phyloP scores from a whole-genome alignment of 2,888 invertebrate genomes.

The Macrophya alboannulata region DNA sequence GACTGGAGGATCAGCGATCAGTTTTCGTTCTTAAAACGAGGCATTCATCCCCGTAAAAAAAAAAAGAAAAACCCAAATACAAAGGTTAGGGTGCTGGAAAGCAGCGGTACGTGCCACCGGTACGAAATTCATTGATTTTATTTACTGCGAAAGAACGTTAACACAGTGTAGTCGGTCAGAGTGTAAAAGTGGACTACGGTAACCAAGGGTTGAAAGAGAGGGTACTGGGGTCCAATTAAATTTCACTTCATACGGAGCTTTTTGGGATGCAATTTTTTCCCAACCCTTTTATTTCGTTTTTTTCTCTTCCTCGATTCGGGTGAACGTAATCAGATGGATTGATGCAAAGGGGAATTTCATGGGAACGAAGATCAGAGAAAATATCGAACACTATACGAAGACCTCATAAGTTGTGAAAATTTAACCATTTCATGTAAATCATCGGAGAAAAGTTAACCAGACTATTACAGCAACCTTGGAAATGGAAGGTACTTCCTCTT shows the following conservation, averaged over 20 bases:
- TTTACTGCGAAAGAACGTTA: background rate
- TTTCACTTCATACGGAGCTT: background rate
- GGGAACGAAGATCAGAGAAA: no score
- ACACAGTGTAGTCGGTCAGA: background rate
- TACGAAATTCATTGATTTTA: background rate
- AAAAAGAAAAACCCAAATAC: background rate
- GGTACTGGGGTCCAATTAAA: conserved; percentile 2
- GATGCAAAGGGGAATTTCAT: background rate
- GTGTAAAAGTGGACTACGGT: background rate
- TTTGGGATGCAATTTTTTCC: background rate
- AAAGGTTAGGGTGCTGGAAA: background rate
- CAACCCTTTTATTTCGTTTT: background rate
- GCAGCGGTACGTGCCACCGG: background rate
- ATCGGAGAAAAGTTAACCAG: conserved; percentile 3
- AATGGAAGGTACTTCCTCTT: conserved; percentile 12
- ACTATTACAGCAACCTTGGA: conserved; percentile 31
- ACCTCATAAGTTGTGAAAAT: background rate
- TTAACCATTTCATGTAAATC: conserved; percentile 1
- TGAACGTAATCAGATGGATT: no score
- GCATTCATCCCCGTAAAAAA: background rate
- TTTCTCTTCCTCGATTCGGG: background rate
- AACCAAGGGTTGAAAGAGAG: background rate
- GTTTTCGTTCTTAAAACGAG: no score
- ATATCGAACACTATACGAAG: no score
- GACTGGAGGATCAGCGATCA: no score